A percentile compares a stretch with the other conserved stretches of the same genome.
Conservation (phyloP, 2,113 vertebrate genomes). For the Tetrao urogallus region DNA sequence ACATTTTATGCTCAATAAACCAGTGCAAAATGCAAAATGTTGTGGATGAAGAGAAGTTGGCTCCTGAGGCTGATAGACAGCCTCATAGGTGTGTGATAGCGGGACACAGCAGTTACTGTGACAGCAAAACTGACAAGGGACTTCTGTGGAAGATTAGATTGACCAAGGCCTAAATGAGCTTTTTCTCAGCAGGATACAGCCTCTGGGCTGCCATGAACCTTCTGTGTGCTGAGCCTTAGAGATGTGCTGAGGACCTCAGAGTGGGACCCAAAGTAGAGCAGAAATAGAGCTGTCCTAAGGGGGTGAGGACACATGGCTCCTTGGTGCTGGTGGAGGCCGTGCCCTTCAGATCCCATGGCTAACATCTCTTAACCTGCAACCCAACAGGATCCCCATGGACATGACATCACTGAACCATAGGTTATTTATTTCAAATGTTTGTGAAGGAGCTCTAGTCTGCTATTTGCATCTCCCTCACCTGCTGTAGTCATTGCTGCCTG, state of each 20-base stretch:
- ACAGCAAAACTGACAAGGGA: not conserved
- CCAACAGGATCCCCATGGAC: not conserved
- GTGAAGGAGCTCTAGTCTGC: not conserved
- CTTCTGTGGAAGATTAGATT: not conserved
- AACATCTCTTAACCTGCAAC: not conserved
- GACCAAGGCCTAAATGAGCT: not conserved
- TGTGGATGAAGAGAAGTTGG: not conserved
- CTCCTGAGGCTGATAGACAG: not conserved
- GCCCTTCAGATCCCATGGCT: not conserved
- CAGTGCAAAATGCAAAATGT: not conserved
- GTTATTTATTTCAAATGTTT: not conserved
- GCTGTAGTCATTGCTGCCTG: not conserved
- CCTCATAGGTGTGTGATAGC: not conserved
- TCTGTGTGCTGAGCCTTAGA: not conserved
- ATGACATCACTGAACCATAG: rapidly evolving
- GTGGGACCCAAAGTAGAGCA: not conserved
- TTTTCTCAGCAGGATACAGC: not conserved
- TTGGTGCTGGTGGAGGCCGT: not conserved
- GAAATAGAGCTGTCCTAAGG: not conserved
- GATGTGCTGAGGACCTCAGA: not conserved
- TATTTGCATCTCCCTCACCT: conserved; percentile 31
- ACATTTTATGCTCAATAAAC: not conserved
- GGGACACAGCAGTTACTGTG: not conserved
- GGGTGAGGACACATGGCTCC: not conserved
- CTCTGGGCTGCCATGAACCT: not conserved